A percentile compares a stretch with the other conserved stretches of the same genome.
phyloP scores from a whole-genome alignment of 2,888 invertebrate genomes.

The Ophion slaviceki region DNA sequence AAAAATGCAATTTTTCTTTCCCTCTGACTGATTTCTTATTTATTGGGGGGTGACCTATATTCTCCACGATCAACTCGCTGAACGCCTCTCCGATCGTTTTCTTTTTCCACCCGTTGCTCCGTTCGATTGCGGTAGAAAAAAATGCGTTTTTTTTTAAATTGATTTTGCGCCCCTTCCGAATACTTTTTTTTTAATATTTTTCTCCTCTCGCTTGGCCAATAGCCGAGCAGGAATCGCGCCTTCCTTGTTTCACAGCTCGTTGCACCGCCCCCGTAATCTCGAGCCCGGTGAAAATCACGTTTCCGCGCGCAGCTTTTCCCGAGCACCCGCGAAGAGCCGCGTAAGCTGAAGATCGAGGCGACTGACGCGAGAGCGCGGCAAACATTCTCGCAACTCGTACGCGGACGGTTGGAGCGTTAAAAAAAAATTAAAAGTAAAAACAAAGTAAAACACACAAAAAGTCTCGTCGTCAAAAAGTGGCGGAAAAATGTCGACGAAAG shows the following conservation, averaged over 20 bases:
- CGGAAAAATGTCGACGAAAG: slow-evolving; percentile 10
- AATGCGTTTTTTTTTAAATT: background rate
- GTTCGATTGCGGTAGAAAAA: slow-evolving; percentile 29
- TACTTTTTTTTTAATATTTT: slow-evolving; percentile 16
- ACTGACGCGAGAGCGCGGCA: slow-evolving; percentile 49
- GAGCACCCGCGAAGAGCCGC: slow-evolving; percentile 2
- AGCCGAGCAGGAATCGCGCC: slow-evolving; percentile 44
- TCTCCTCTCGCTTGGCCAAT: slow-evolving; percentile 47
- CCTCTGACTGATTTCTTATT: too few species aligned
- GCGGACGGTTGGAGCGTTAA: background rate
- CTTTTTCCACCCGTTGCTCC: background rate
- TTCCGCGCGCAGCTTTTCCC: slow-evolving; percentile 67
- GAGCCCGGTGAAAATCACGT: slow-evolving; percentile 33
- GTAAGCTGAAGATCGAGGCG: background rate
- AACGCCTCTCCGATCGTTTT: slow-evolving; percentile 16
- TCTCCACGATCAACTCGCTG: slow-evolving; percentile 14
- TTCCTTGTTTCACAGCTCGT: slow-evolving; percentile 77
- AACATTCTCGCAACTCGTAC: slow-evolving; percentile 56
- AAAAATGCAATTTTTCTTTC: background rate
- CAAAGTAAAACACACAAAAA: background rate
- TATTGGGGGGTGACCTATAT: background rate
- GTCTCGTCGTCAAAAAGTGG: slow-evolving; percentile 4
- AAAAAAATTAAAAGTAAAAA: too few species aligned
- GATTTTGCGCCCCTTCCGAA: background rate
- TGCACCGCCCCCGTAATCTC: slow-evolving; percentile 72